phyloP scores from a whole-genome alignment of 2,113 vertebrate species.

The Ariopsis seemanni region DNA sequence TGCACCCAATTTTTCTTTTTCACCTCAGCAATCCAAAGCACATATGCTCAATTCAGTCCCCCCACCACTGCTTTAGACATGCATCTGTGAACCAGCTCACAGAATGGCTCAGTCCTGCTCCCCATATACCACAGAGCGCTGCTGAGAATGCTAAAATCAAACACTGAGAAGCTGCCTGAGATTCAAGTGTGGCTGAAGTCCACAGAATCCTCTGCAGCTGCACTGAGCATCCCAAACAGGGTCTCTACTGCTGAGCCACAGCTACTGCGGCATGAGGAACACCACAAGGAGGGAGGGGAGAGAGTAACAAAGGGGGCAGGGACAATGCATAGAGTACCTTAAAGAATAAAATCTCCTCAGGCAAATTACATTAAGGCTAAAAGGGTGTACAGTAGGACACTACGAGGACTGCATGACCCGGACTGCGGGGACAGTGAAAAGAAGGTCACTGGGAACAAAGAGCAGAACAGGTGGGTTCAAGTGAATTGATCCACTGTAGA shows the following conservation, averaged over 20 bases:
- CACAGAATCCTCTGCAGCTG: conserved; percentile 36
- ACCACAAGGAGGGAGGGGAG: conserved; percentile 52
- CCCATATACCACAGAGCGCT: background rate
- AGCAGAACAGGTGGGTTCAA: conserved; percentile 16
- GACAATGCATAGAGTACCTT: conserved; percentile 27
- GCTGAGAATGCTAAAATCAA: conserved; percentile 3
- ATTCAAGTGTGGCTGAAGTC: conserved; percentile 34
- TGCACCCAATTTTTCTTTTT: conserved; percentile 5
- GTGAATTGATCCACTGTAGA: background rate
- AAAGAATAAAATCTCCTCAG: conserved; percentile 21
- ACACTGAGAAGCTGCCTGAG: conserved; percentile 14
- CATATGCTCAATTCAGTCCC: conserved; percentile 19
- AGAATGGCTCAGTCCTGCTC: conserved; percentile 9
- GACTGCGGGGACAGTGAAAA: background rate
- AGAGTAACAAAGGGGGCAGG: conserved; percentile 59
- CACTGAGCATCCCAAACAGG: conserved; percentile 11
- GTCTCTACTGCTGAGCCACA: conserved; percentile 40
- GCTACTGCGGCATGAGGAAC: conserved; percentile 66
- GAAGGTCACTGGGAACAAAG: conserved; percentile 9
- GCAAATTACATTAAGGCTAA: background rate
- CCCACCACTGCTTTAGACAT: background rate
- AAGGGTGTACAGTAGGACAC: background rate
- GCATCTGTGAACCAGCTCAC: conserved; percentile 42
- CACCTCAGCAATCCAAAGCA: conserved; percentile 25
- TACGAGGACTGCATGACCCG: conserved; percentile 16